Conservation (phyloP, 2,888 invertebrate genomes). For the Xanthorhoe designata region DNA sequence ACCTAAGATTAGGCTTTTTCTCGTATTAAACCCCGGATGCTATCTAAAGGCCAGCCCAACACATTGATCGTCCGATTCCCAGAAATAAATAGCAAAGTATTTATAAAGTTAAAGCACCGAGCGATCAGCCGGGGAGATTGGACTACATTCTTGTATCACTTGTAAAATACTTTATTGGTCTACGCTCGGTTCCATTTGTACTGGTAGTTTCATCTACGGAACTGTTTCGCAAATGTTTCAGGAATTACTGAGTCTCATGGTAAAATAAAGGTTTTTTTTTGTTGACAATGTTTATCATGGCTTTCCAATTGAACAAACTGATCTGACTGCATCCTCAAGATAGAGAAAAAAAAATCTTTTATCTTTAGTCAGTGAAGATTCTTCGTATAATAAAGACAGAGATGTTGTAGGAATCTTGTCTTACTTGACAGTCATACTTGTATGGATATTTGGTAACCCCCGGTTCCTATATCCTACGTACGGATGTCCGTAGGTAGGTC, state of each 20-base stretch:
- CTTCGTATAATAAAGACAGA: no score
- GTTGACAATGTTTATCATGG: not conserved
- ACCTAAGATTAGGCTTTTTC: conserved; percentile 47
- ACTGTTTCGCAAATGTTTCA: not conserved
- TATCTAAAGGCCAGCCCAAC: conserved; percentile 47
- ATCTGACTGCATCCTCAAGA: no score
- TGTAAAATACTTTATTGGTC: conserved; percentile 84
- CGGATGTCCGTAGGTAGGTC: no score
- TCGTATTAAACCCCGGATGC: conserved; percentile 46
- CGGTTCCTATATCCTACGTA: no score
- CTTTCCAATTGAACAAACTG: not conserved
- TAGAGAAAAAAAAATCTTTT: no score
- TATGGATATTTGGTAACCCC: no score
- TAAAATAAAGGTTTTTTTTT: not conserved
- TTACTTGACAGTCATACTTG: no score
- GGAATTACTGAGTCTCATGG: not conserved
- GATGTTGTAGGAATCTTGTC: no score
- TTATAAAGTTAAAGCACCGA: conserved; percentile 80
- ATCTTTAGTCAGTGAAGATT: no score
- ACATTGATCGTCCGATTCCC: conserved; percentile 80
- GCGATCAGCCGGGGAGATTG: conserved; percentile 77
- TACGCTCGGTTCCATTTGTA: conserved; percentile 54
- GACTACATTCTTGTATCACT: conserved; percentile 81
- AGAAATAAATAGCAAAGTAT: conserved; percentile 84
- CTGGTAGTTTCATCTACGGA: conserved; percentile 41